These are phyloP conservation scores for Sesia bembeciformis DNA, from an alignment of 2,888 invertebrate genomes.

Conservation along the genomic window DNA sequence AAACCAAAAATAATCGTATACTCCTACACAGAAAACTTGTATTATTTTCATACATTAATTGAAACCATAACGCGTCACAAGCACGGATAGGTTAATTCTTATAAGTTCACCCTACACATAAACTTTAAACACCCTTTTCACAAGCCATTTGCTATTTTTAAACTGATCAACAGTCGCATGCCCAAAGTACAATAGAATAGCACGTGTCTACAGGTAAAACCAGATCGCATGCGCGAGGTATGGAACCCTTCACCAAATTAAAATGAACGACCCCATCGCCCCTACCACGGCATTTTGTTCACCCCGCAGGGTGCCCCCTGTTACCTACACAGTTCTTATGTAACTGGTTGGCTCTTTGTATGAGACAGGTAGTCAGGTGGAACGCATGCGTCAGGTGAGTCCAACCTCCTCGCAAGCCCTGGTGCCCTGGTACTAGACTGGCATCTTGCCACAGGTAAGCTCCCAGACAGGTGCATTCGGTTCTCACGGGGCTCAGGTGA, in stretches of 20 bases:
- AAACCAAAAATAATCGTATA: too few species aligned
- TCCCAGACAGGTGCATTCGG: constrained; percentile 48
- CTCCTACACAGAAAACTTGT: too few species aligned
- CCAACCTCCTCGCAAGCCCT: constrained; percentile 35
- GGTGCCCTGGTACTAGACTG: constrained; percentile 65
- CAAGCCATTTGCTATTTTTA: too few species aligned
- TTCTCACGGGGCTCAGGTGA: constrained; percentile 35
- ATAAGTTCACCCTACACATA: too few species aligned
- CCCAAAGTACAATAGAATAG: constrained; percentile 3
- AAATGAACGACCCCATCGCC: constrained; percentile 17
- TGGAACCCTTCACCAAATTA: constrained; percentile 14
- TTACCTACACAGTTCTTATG: constrained; percentile 14
- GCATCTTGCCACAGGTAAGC: constrained; percentile 74
- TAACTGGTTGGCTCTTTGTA: constrained; percentile 24
- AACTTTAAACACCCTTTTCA: too few species aligned
- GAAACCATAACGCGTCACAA: too few species aligned
- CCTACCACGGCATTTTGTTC: background rate
- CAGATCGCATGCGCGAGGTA: constrained; percentile 31
- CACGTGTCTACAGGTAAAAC: constrained; percentile 12
- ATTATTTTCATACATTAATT: too few species aligned
- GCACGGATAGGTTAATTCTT: too few species aligned
- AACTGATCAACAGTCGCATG: background rate
- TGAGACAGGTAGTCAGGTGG: constrained; percentile 55
- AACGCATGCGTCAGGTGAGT: constrained; percentile 67
- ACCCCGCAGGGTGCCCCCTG: background rate